These are phyloP conservation scores for Azemiops feae DNA, from an alignment of 2,113 vertebrate species.

Conservation along the genomic window DNA sequence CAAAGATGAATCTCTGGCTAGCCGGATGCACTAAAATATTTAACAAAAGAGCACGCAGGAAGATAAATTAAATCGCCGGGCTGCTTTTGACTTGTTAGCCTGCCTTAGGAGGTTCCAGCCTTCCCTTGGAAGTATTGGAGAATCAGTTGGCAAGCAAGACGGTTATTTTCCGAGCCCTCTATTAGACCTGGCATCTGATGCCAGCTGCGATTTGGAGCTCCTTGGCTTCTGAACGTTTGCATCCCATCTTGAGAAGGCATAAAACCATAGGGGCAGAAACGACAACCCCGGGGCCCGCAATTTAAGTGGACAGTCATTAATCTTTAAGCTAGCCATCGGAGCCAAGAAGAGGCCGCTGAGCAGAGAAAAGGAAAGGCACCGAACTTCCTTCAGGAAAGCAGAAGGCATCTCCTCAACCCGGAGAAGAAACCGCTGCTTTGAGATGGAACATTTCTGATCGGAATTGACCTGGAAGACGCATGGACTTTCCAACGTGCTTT, in stretches of 20 bases:
- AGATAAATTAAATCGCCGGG: not conserved
- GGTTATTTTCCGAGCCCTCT: not conserved
- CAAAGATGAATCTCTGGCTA: not conserved
- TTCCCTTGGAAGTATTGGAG: not conserved
- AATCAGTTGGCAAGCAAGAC: not conserved
- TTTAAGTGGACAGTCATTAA: constrained; percentile 51
- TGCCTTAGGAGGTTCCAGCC: not conserved
- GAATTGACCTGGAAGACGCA: not conserved
- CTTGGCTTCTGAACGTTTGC: constrained; percentile 27
- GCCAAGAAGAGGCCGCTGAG: constrained; percentile 23
- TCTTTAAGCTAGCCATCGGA: constrained; percentile 51
- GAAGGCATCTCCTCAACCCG: not conserved
- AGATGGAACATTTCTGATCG: not conserved
- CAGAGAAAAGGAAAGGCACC: constrained; percentile 9
- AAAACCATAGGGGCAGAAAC: constrained; percentile 27
- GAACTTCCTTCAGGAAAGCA: not conserved
- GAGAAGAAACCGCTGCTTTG: not conserved
- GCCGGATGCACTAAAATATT: constrained; percentile 4
- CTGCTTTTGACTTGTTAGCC: not conserved
- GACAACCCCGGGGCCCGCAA: constrained; percentile 10
- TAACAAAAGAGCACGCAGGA: not conserved
- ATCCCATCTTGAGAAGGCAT: constrained; percentile 32
- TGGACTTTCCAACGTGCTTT: too few species aligned
- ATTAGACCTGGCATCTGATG: not conserved
- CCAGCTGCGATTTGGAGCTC: not conserved